Conservation (phyloP, 1,140 invertebrate species). For the Meloidogyne floridensis region DNA sequence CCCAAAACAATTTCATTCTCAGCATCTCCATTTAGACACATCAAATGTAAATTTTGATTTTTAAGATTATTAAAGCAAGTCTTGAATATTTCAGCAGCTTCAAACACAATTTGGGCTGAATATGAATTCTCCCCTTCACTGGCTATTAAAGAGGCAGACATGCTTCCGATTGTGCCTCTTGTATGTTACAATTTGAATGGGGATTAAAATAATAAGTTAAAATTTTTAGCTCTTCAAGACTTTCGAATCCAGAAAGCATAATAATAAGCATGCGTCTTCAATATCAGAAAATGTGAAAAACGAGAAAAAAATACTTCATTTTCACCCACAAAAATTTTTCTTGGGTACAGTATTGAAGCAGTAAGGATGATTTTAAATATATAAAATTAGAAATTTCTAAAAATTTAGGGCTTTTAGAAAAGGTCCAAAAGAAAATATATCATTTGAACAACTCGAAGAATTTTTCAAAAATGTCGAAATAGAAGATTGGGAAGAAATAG, state of each 20-base stretch:
- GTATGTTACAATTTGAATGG: neutral
- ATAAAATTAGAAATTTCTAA: neutral
- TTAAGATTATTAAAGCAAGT: too few species aligned
- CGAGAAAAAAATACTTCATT: neutral
- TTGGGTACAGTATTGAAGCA: neutral
- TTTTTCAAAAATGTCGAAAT: neutral
- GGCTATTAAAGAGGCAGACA: neutral
- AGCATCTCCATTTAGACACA: neutral
- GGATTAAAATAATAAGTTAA: neutral
- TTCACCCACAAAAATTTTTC: neutral
- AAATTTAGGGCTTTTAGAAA: neutral
- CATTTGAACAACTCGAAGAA: neutral
- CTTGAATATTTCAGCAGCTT: neutral
- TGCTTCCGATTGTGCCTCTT: neutral
- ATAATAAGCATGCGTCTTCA: neutral
- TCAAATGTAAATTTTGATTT: neutral
- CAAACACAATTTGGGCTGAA: neutral
- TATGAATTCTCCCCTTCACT: neutral
- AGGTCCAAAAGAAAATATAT: neutral
- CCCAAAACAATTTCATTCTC: neutral
- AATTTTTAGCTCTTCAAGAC: neutral
- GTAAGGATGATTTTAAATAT: neutral
- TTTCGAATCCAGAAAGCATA: neutral
- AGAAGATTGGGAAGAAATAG: neutral
- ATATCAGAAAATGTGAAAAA: neutral